Evolutionary conservation across 2,888 invertebrate genomes (phyloP).

Genomic region (Pristionchus arcanus): DNA sequence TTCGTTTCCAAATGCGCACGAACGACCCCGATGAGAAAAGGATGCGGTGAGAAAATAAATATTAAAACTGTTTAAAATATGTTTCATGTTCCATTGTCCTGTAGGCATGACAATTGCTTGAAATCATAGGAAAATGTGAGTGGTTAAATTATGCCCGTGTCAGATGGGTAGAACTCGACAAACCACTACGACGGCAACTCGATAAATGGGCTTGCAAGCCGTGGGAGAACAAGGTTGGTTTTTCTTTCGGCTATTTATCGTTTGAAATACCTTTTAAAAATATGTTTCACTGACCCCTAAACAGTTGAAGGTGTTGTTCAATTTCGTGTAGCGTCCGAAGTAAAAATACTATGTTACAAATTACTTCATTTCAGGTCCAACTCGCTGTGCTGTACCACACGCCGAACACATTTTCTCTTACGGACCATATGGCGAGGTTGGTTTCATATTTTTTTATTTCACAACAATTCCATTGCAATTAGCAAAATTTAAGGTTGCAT

Average conservation of each 20-base stretch:
- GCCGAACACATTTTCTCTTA: conserved; percentile 89
- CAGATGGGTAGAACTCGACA: conserved; percentile 94
- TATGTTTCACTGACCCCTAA: not conserved
- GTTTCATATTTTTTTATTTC: not conserved
- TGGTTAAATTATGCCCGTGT: conserved; percentile 80
- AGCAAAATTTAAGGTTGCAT: not conserved
- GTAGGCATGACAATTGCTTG: not conserved
- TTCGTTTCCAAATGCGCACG: conserved; percentile 87
- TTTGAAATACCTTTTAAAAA: not conserved
- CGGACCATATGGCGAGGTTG: conserved; percentile 92
- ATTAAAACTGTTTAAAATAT: not conserved
- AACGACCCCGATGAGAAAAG: conserved; percentile 65
- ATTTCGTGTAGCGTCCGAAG: not conserved
- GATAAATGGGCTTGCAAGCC: conserved; percentile 89
- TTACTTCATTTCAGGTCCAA: conserved; percentile 83
- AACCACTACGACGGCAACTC: conserved; percentile 93
- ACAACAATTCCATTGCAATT: not conserved
- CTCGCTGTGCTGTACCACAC: conserved; percentile 96
- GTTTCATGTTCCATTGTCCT: not conserved
- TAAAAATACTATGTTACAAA: not conserved
- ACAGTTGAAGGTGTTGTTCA: not conserved
- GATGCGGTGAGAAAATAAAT: not conserved
- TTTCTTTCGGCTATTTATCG: no score
- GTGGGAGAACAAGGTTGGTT: conserved; percentile 53
- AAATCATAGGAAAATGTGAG: not conserved